Evolutionary conservation across 2,888 invertebrate genomes (phyloP), one percentile per base, ranked within the genome.

Genomic region (Eurois occulta): DNA sequence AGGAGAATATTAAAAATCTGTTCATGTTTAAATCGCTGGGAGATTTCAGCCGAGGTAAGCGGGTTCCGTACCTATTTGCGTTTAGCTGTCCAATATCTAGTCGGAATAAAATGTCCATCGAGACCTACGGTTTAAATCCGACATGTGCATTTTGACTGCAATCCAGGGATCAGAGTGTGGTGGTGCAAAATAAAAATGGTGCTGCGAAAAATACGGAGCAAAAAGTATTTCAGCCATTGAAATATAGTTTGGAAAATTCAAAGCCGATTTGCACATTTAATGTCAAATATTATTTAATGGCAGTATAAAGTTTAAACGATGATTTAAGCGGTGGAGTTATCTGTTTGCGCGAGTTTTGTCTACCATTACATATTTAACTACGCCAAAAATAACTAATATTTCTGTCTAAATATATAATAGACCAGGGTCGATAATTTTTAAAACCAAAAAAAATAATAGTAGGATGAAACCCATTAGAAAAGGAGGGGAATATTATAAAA

Each of bases 101-200:
- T 84, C 65, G 72, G 82, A 90, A 91, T 90, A 89, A 88, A 88
- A 77, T 86, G 75, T 83, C 80, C 81, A 78, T 80, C 84, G 81
- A 83, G 84, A 88, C 80, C 81, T 83, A 72, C 71, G 83, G 77
- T 81, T 88, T 87, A 90, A 90, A 90, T 88, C 90, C 87, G 83
- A 91, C 93, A 91, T 90, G 90, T 92, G 90, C 90, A 91, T 92
- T 94, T 92, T 90, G 89, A 91, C 91, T 92, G 86, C 84, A 89
- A 89, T 86, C 86, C 84, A 48, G 77, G 89, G 91, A 91, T 93
- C 91, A 92, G 81, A 86, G 86, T 82, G 87, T 90, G 89, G 89
- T 90, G 88, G 84, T 67, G 80, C 87, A 82, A 90, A 91, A 91
- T 90, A 90, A 91, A 91, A 92, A 89, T 88, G 76, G 81, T 60